These are phyloP conservation scores for Axea sp. DNA, from an alignment of 2,888 invertebrate species.

Conservation along the genomic window DNA sequence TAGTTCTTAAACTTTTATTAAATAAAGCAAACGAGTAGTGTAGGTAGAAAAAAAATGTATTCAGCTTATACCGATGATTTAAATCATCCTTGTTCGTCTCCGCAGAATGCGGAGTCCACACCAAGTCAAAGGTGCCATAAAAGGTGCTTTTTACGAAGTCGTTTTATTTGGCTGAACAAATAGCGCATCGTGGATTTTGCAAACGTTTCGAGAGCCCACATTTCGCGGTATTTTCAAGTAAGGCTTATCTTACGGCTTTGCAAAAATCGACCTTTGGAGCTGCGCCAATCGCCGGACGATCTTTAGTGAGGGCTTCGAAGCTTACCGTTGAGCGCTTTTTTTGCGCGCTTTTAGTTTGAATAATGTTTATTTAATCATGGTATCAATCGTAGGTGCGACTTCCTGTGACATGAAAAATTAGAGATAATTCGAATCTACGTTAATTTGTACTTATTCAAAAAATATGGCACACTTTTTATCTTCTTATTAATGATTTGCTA, in stretches of 20 bases:
- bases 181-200: constrained; percentile 55
- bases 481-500: too few species aligned
- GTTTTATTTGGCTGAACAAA: constrained; percentile 57
- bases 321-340: constrained; percentile 58
- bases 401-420: constrained; percentile 32
- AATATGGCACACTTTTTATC: too few species aligned
- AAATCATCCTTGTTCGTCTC: constrained; percentile 36
- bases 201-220: constrained; percentile 61
- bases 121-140: constrained; percentile 51
- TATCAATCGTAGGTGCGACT: constrained; percentile 53
- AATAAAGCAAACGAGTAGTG: too few species aligned
- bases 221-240: constrained; percentile 61
- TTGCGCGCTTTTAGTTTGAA: constrained; percentile 56
- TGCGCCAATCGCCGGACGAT: constrained; percentile 59
- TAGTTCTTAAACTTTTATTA: too few species aligned
- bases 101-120: constrained; percentile 19
- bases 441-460: too few species aligned
- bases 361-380: constrained; percentile 61
- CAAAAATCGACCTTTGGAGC: constrained; percentile 63
- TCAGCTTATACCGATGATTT: constrained; percentile 17
- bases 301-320: constrained; percentile 60
- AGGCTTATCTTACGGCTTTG: constrained; percentile 61
- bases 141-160: constrained; percentile 36
- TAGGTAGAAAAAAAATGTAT: too few species aligned
- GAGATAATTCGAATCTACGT: constrained; percentile 10